A percentile compares a stretch with the other conserved stretches of the same genome.
Conservation (phyloP, 2,888 invertebrate species). For the Biston betularia region DNA sequence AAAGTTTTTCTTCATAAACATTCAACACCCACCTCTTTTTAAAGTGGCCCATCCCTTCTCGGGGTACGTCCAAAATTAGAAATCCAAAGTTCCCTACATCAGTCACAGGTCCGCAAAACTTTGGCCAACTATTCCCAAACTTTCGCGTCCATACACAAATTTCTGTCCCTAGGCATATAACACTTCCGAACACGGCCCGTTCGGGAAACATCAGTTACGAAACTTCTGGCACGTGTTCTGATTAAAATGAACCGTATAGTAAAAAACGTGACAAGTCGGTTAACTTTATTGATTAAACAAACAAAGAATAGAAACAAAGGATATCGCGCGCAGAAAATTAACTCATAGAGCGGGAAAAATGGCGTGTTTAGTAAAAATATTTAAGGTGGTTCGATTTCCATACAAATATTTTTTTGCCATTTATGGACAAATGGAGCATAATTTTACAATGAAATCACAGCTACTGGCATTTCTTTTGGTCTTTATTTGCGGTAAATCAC, state of each 20-base stretch:
- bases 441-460: too few species aligned
- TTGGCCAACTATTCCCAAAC: conserved; percentile 19
- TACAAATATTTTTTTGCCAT: too few species aligned
- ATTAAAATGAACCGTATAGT: conserved; percentile 9
- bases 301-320: too few species aligned
- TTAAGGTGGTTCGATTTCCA: too few species aligned
- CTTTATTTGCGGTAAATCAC: too few species aligned
- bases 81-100: conserved; percentile 14
- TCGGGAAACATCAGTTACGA: conserved; percentile 25
- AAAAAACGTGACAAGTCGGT: too few species aligned
- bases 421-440: too few species aligned
- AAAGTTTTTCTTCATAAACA: background rate
- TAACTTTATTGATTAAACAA: too few species aligned
- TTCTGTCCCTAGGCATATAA: background rate
- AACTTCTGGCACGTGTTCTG: conserved; percentile 20
- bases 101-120: conserved; percentile 14
- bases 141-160: conserved; percentile 10
- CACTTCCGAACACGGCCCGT: conserved; percentile 1
- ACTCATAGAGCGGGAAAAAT: too few species aligned
- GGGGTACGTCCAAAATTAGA: background rate
- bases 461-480: too few species aligned
- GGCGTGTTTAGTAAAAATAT: too few species aligned
- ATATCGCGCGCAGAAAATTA: too few species aligned
- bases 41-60: background rate
- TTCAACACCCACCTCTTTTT: background rate